Conservation (phyloP, 2,797 vertebrate species). For the Cossypha polioptera region DNA sequence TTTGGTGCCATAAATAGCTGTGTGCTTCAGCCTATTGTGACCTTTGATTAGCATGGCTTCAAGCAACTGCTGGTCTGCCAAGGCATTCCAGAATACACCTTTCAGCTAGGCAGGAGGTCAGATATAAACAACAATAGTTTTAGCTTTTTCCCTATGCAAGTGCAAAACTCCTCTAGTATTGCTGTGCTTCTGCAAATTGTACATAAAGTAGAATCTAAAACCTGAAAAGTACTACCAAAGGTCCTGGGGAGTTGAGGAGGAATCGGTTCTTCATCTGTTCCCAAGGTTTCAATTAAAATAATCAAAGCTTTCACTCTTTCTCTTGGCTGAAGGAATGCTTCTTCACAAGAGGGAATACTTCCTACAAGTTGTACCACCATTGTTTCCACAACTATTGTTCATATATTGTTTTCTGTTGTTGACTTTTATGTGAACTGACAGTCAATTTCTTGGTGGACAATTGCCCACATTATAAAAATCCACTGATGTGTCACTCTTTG, state of each 20-base stretch:
- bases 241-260: not conserved
- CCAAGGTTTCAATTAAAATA: not conserved
- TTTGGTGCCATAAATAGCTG: slow-evolving; percentile 46
- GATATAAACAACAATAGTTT: not conserved
- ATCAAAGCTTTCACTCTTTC: not conserved
- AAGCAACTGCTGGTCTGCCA: not conserved
- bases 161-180: not conserved
- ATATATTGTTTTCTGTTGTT: not conserved
- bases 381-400: not conserved
- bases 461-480: slow-evolving; percentile 11
- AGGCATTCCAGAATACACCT: not conserved
- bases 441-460: slow-evolving; percentile 15
- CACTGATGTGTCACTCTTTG: not conserved
- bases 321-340: not conserved
- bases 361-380: not conserved
- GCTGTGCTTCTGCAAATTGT: not conserved
- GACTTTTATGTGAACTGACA: slow-evolving; percentile 11
- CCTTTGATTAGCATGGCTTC: not conserved
- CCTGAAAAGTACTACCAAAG: not conserved
- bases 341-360: not conserved
- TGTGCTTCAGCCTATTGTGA: not conserved
- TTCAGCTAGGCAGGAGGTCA: not conserved
- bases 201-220: not conserved
- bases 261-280: not conserved
- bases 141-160: not conserved